These are phyloP conservation scores for Etheostoma perlongum DNA, from an alignment of 2,797 vertebrate genomes.

Conservation along the genomic window DNA sequence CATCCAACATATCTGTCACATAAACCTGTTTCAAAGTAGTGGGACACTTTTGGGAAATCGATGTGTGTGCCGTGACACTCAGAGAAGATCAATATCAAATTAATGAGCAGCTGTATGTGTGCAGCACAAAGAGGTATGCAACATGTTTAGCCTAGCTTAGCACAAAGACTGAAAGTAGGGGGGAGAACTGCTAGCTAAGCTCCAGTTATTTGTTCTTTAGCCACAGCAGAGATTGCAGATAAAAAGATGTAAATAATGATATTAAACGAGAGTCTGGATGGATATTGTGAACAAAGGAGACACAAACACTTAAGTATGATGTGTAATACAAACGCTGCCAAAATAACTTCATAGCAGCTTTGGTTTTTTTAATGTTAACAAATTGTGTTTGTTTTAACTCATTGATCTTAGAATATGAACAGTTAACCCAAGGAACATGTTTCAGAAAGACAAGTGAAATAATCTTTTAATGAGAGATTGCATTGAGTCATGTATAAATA, in stretches of 20 bases:
- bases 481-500: neutral
- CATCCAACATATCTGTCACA: constrained; percentile 1
- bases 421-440: too few species aligned
- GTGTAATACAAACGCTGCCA: neutral
- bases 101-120: neutral
- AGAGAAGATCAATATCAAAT: neutral
- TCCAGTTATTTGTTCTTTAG: neutral
- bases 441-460: neutral
- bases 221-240: neutral
- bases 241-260: neutral
- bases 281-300: neutral
- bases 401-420: neutral
- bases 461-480: neutral
- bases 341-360: neutral
- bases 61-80: neutral
- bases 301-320: neutral
- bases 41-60: neutral
- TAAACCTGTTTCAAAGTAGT: neutral
- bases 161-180: neutral
- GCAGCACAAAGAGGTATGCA: neutral
- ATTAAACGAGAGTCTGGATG: neutral
- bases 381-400: neutral
- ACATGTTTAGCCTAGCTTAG: neutral
- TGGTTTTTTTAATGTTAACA: neutral
- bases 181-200: neutral